A percentile compares a stretch with the other conserved stretches of the same genome.
phyloP scores from a whole-genome alignment of 1,140 invertebrate genomes.

The Platyscapa corneri region DNA sequence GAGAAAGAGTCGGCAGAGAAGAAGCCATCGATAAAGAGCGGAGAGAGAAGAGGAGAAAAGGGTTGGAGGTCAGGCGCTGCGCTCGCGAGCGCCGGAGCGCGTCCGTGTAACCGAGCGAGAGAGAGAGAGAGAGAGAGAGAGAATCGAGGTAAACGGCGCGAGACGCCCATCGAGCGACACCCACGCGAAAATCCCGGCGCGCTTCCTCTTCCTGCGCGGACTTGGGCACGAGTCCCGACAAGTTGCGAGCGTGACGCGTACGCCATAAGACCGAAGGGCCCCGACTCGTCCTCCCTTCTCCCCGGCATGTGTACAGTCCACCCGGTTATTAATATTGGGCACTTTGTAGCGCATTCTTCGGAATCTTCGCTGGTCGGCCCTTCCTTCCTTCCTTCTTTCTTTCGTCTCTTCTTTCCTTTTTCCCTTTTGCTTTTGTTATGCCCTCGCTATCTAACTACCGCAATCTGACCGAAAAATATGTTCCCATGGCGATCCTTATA shows the following conservation, averaged over 20 bases:
- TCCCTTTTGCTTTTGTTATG: conserved; percentile 51
- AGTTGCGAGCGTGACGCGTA: background rate
- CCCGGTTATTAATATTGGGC: conserved; percentile 38
- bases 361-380: conserved; percentile 20
- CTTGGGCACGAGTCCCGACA: background rate
- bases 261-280: conserved; percentile 42
- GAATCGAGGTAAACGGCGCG: conserved; percentile 53
- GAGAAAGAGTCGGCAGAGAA: conserved; percentile 42
- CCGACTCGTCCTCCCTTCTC: conserved; percentile 50
- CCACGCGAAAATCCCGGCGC: conserved; percentile 59
- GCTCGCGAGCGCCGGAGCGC: conserved; percentile 53
- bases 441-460: conserved; percentile 42
- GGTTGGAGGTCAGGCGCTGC: conserved; percentile 65
- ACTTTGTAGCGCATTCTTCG: conserved; percentile 23
- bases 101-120: background rate
- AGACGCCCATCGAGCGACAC: conserved; percentile 71
- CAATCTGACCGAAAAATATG: conserved; percentile 27
- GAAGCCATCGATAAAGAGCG: conserved; percentile 53
- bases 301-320: background rate
- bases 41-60: conserved; percentile 56
- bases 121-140: too few species aligned
- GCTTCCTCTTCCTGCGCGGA: conserved; percentile 50
- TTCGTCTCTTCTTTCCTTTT: background rate
- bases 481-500: conserved; percentile 43
- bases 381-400: conserved; percentile 4